Evolutionary conservation across 1,140 invertebrate species (phyloP).

Genomic region (Condylostylus longicornis): DNA sequence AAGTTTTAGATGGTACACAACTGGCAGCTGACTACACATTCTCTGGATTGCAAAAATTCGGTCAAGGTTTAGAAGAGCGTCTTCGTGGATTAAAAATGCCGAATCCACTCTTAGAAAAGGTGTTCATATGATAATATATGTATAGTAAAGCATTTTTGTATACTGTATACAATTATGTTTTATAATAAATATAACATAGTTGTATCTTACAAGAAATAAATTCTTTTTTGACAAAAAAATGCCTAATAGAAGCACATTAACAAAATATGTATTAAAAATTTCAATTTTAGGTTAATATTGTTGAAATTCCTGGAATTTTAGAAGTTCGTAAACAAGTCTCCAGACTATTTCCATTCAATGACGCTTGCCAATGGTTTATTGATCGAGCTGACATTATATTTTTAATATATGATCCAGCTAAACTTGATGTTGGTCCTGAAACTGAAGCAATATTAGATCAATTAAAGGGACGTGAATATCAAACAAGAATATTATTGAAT

Average conservation of each 20-base stretch:
- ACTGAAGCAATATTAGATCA: slow-evolving; percentile 86
- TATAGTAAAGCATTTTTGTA: neutral
- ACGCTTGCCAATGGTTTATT: slow-evolving; percentile 91
- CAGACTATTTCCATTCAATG: slow-evolving; percentile 83
- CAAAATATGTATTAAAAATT: slow-evolving; percentile 13
- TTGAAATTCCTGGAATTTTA: slow-evolving; percentile 89
- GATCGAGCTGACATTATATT: slow-evolving; percentile 90
- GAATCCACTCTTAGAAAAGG: slow-evolving; percentile 77
- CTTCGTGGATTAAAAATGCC: slow-evolving; percentile 68
- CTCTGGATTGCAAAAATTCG: slow-evolving; percentile 85
- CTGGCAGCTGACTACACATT: slow-evolving; percentile 86
- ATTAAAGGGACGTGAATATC: slow-evolving; percentile 80
- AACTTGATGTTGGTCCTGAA: slow-evolving; percentile 86
- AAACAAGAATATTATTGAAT: slow-evolving; percentile 83
- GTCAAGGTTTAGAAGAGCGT: slow-evolving; percentile 79
- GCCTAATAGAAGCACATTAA: slow-evolving; percentile 7
- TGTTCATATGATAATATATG: slow-evolving; percentile 26
- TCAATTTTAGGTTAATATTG: slow-evolving; percentile 67
- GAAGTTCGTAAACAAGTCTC: slow-evolving; percentile 89
- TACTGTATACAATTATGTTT: neutral
- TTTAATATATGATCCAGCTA: slow-evolving; percentile 86
- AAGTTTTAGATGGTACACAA: slow-evolving; percentile 79
- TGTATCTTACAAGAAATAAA: slow-evolving; percentile 1
- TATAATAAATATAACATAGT: slow-evolving; percentile 1
- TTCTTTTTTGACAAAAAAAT: slow-evolving; percentile 13